A percentile compares a stretch with the other conserved stretches of the same genome.
phyloP scores from a whole-genome alignment of 2,113 vertebrate genomes.

The Tonatia bakeri region DNA sequence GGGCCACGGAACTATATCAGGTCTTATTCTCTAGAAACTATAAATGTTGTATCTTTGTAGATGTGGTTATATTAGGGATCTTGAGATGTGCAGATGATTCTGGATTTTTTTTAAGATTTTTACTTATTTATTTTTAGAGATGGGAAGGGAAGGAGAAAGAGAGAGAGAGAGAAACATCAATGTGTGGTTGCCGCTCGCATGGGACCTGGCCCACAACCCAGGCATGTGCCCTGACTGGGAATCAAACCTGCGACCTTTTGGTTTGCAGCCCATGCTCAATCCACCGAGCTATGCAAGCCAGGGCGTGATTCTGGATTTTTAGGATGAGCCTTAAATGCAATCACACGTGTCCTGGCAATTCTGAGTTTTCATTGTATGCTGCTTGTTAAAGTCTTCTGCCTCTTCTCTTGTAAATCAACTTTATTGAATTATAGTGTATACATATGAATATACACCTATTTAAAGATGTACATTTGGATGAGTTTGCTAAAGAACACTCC shows the following conservation, averaged over 20 bases:
- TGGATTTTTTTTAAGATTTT: no score
- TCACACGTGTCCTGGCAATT: background rate
- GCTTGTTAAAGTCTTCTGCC: background rate
- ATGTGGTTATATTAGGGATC: background rate
- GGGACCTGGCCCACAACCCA: no score
- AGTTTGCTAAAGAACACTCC: background rate
- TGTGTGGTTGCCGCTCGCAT: no score
- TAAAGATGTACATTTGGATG: background rate
- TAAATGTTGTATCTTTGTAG: background rate
- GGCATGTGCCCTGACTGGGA: no score
- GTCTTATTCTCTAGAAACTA: background rate
- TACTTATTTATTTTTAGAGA: no score
- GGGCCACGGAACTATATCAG: background rate
- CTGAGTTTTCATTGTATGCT: background rate
- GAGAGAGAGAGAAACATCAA: no score
- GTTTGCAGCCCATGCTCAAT: no score
- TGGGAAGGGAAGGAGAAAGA: no score
- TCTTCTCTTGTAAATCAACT: background rate
- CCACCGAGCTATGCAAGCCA: no score
- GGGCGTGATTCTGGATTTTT: background rate
- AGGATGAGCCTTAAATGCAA: background rate
- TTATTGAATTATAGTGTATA: background rate
- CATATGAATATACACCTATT: background rate
- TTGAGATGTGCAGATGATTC: background rate
- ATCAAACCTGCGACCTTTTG: no score